A percentile compares a stretch with the other conserved stretches of the same genome.
phyloP scores from a whole-genome alignment of 2,797 vertebrate species.

The Hydrolagus colliei region DNA sequence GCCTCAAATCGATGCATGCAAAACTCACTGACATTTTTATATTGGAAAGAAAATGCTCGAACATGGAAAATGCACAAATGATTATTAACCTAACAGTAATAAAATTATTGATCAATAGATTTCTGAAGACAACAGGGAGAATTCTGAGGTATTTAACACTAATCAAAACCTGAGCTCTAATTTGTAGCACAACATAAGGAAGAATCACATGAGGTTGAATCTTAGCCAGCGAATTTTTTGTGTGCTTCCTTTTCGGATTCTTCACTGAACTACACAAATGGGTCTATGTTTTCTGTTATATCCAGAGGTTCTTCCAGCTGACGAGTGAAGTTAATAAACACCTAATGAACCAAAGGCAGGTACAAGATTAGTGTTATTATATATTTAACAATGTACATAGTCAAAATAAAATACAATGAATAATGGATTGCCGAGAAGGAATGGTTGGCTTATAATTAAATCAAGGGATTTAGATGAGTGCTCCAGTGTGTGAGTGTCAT shows the following conservation, averaged over 20 bases:
- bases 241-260: background rate
- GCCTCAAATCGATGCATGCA: too few relatives aligned
- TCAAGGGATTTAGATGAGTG: too few relatives aligned
- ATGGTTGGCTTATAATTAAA: too few relatives aligned
- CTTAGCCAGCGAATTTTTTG: background rate
- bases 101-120: background rate
- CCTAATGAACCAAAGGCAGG: slow-evolving; percentile 43
- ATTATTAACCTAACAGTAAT: background rate
- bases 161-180: slow-evolving; percentile 10
- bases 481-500: too few relatives aligned
- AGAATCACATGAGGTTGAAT: background rate
- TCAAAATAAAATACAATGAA: background rate
- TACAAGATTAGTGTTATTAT: background rate
- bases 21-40: background rate
- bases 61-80: too few relatives aligned
- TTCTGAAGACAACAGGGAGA: too few relatives aligned
- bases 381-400: background rate
- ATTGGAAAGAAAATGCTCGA: background rate
- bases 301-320: slow-evolving; percentile 30
- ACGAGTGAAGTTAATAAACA: slow-evolving; percentile 52
- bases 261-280: background rate
- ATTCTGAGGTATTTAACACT: background rate
- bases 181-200: background rate
- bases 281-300: background rate
- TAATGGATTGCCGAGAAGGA: background rate